Conservation (phyloP, 92 coral and sea anemone species). For the Siderastrea radians region DNA sequence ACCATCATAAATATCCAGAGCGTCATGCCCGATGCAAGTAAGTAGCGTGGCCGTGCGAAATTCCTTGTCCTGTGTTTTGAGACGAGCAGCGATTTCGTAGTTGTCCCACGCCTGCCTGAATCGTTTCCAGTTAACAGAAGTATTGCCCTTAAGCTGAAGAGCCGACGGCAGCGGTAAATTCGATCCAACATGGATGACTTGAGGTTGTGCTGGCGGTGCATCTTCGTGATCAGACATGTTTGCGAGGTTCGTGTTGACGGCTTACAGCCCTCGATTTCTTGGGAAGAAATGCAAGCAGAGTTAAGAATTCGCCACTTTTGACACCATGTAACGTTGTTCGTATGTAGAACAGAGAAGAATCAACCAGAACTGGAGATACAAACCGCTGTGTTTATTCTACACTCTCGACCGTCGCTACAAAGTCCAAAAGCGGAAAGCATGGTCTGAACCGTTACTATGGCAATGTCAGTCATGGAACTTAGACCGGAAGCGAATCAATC, state of each 20-base stretch:
- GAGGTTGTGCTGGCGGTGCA: not conserved
- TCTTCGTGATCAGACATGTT: not conserved
- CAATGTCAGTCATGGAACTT: too few relatives aligned
- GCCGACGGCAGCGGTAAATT: slow-evolving; percentile 63
- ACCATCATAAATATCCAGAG: slow-evolving; percentile 63
- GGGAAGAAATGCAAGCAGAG: not conserved
- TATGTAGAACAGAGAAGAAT: too few relatives aligned
- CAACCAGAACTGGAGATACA: too few relatives aligned
- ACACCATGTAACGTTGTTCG: slow-evolving; percentile 14
- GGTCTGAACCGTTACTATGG: too few relatives aligned
- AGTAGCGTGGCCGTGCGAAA: slow-evolving; percentile 61
- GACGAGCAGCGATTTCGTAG: slow-evolving; percentile 53
- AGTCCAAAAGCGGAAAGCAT: too few relatives aligned
- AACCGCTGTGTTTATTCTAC: too few relatives aligned
- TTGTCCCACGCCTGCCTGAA: slow-evolving; percentile 62
- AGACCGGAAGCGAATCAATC: too few relatives aligned
- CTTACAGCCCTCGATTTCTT: not conserved
- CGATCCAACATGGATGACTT: not conserved
- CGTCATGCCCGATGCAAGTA: slow-evolving; percentile 65
- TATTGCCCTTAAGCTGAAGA: slow-evolving; percentile 57
- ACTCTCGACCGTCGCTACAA: too few relatives aligned
- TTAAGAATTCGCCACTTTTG: not conserved
- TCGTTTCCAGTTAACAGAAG: slow-evolving; percentile 54
- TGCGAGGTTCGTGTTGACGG: not conserved
- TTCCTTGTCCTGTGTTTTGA: slow-evolving; percentile 34